Conservation (phyloP, 2,113 vertebrate genomes). For the Anser brachyrhynchus region DNA sequence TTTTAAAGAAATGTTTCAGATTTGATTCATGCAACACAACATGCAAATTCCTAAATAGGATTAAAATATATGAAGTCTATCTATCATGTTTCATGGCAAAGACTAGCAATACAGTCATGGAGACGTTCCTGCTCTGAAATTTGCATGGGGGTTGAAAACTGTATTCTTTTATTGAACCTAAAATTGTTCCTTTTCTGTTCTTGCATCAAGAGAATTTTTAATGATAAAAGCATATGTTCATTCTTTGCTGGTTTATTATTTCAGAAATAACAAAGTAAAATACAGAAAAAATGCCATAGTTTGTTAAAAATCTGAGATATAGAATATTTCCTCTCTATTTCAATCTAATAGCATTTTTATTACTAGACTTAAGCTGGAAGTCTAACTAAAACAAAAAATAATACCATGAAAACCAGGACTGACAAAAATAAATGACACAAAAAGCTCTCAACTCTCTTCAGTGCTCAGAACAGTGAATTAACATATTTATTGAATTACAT, state of each 20-base stretch:
- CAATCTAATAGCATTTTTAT: slow-evolving; percentile 16
- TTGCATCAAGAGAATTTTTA: background rate
- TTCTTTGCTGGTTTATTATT: background rate
- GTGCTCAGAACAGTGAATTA: slow-evolving; percentile 68
- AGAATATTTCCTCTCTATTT: background rate
- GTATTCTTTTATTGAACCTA: background rate
- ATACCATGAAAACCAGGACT: background rate
- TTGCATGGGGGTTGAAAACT: background rate
- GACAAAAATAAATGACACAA: slow-evolving; percentile 63
- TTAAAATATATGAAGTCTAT: slow-evolving; percentile 22
- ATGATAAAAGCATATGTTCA: background rate
- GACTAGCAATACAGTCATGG: background rate
- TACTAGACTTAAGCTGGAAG: slow-evolving; percentile 21
- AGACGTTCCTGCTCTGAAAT: slow-evolving; percentile 12
- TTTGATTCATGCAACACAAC: background rate
- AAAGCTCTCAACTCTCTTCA: slow-evolving; percentile 61
- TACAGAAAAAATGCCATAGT: background rate
- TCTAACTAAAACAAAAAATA: slow-evolving; percentile 39
- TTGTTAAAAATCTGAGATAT: background rate
- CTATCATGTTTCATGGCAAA: background rate
- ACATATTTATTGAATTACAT: slow-evolving; percentile 76
- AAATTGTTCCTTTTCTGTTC: background rate
- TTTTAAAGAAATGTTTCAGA: background rate
- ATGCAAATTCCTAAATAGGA: background rate
- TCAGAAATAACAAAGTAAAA: background rate